These are phyloP conservation scores for Neoscelio sp. DNA, from an alignment of 2,888 invertebrate species.

Conservation along the genomic window DNA sequence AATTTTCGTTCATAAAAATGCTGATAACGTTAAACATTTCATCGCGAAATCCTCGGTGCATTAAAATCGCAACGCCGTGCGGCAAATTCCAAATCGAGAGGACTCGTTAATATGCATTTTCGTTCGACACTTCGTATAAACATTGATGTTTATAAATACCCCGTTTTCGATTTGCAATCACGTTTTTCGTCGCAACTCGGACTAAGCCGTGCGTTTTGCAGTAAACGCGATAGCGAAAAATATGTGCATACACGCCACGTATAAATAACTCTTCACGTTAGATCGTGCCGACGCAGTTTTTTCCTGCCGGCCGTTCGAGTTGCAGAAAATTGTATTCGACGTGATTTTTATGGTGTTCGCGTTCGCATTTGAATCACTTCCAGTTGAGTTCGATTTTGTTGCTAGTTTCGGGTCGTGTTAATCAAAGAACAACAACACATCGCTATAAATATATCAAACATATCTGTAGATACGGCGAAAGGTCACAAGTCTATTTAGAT, in stretches of 20 bases:
- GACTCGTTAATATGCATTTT: conserved; percentile 18
- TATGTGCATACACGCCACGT: conserved; percentile 16
- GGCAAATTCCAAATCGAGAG: neutral
- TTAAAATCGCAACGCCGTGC: too few species aligned
- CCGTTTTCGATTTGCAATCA: conserved; percentile 14
- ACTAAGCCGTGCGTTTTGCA: conserved; percentile 2
- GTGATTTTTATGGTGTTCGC: conserved; percentile 54
- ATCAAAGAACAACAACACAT: conserved; percentile 60
- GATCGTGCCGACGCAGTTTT: conserved; percentile 3
- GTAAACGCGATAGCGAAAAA: conserved; percentile 8
- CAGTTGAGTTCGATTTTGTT: conserved; percentile 61
- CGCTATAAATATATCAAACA: conserved; percentile 52
- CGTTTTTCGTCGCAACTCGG: conserved; percentile 7
- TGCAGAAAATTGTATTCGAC: conserved; percentile 33
- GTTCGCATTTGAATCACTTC: conserved; percentile 55
- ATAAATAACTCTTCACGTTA: conserved; percentile 21
- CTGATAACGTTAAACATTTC: too few species aligned
- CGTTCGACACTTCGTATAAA: conserved; percentile 25
- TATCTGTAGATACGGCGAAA: conserved; percentile 43
- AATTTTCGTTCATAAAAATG: too few species aligned
- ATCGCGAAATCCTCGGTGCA: too few species aligned
- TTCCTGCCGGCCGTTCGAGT: conserved; percentile 3
- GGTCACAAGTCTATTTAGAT: conserved; percentile 51
- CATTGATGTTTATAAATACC: conserved; percentile 19
- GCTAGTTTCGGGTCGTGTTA: conserved; percentile 56